These are phyloP conservation scores for Lepus europaeus DNA, from an alignment of 2,113 vertebrate genomes.

Conservation along the genomic window DNA sequence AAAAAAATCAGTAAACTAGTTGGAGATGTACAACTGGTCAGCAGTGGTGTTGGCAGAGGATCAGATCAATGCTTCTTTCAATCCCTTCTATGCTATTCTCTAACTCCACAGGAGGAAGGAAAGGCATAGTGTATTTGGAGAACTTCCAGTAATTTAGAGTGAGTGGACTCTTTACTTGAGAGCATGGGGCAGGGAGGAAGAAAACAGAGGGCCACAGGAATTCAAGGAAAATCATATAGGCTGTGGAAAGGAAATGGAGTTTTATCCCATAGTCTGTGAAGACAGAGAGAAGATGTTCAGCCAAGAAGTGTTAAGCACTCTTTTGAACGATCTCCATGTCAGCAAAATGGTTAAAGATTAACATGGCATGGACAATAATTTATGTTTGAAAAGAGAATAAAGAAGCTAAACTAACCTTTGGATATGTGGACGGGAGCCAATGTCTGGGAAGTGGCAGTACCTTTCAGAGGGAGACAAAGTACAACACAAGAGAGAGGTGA, in stretches of 20 bases:
- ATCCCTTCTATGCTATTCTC: neutral
- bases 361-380: neutral
- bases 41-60: neutral
- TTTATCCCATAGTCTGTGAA: neutral
- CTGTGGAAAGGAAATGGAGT: neutral
- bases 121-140: neutral
- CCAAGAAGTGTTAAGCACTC: neutral
- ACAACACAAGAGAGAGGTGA: no score
- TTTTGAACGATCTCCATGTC: neutral
- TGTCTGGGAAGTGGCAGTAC: no score
- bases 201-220: rapidly evolving
- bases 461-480: neutral
- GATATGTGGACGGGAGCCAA: no score
- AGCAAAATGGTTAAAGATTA: neutral
- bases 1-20: neutral
- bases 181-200: rapidly evolving
- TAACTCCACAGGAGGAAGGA: neutral
- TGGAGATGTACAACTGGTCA: neutral
- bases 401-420: neutral
- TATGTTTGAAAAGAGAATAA: neutral
- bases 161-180: neutral
- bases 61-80: no score
- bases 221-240: neutral
- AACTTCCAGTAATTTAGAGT: neutral
- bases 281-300: neutral